These are phyloP conservation scores for Callocephalon fimbriatum DNA, from an alignment of 2,113 vertebrate genomes.

Conservation along the genomic window DNA sequence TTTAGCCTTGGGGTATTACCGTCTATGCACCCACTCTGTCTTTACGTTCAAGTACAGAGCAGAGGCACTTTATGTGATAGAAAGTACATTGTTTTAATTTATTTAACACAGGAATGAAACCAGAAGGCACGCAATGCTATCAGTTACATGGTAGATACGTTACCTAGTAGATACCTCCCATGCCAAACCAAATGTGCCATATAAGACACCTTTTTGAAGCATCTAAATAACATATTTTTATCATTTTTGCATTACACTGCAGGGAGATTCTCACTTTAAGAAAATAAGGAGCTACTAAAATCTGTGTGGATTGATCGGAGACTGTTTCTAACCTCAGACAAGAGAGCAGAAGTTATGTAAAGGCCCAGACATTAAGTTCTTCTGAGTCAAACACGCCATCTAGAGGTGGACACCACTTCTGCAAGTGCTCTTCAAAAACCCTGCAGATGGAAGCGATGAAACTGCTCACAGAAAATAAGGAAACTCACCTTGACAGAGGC, in stretches of 20 bases:
- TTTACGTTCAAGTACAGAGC: background rate
- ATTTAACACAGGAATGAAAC: background rate
- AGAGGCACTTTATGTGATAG: background rate
- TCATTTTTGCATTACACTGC: background rate
- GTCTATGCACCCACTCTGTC: background rate
- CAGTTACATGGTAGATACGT: rapidly evolving
- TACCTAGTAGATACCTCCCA: background rate
- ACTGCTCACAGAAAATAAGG: background rate
- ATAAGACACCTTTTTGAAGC: background rate
- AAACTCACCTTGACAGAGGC: background rate
- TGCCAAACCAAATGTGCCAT: background rate
- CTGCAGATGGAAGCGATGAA: background rate
- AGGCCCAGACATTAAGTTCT: background rate
- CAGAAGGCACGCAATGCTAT: background rate
- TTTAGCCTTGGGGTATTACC: background rate
- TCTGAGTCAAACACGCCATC: slow-evolving; percentile 65
- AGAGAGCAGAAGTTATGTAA: background rate
- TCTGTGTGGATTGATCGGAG: background rate
- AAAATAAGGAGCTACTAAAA: background rate
- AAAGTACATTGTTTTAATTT: background rate
- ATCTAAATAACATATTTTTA: background rate
- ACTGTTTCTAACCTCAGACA: background rate
- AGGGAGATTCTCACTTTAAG: background rate
- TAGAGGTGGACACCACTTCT: slow-evolving; percentile 55
- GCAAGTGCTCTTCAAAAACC: background rate